Evolutionary conservation across 2,113 vertebrate genomes (phyloP), one percentile per base, ranked within the genome.

Genomic region (Corythornis cristatus): DNA sequence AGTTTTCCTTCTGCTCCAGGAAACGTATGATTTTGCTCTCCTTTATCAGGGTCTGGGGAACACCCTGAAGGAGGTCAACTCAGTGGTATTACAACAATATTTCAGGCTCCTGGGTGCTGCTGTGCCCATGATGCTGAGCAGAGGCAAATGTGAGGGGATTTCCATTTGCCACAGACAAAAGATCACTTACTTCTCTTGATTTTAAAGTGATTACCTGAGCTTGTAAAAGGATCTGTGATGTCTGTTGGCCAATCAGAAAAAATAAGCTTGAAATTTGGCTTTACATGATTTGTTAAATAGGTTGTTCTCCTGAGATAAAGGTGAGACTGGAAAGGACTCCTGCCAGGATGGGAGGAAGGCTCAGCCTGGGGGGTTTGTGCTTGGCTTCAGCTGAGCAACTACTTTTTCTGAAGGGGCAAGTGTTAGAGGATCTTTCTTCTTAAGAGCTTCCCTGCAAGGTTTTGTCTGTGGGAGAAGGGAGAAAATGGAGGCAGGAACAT

Each of bases 161-260:
- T 97, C 93, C 93, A 80, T 74, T 75, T 88, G 76, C 89, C 65
- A 62, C 83, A 77, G 58, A 71, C 72, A 81, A 86, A 87, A 64
- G 89, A 73, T 91, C 76, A 9, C 64, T 88, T 88, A 40, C 66
- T 9, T 90, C 11, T 54, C 72, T 61, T 56, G 64, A 60, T 18
- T 90, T 83, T 1, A 60, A 26, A 68, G 43, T 0, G 0, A 25
- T 67, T 89, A 14, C 70, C 51, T 18, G 29, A 88, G 70, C 91
- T 93, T 88, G 0, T 91, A 50, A 50, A 89, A 83, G 51, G 33
- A 62, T 43, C 17, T 68, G 45, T 87, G 73, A 26, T 92, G 71
- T 83, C 60, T 40, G 0, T 50, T 78, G 61, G 64, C 95, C 89
- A 91, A 2, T 89, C 33, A 61, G 57, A 46, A 72, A 89, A 84